Conservation (phyloP, 2,797 vertebrate species). For the Coendou prehensilis region DNA sequence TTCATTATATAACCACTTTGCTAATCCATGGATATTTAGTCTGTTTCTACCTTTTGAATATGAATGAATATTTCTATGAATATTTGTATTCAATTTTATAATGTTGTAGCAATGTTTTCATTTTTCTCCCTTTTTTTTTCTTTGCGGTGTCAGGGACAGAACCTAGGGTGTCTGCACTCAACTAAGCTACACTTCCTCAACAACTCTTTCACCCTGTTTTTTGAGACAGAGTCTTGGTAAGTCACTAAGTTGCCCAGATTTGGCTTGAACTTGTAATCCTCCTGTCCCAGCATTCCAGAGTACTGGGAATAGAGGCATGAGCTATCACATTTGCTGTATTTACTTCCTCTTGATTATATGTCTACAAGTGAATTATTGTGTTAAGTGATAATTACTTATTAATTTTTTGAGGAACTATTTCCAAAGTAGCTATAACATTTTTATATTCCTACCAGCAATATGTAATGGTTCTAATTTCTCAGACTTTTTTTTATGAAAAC, state of each 20-base stretch:
- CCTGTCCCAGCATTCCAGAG: not conserved
- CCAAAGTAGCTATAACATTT: not conserved
- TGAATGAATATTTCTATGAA: not conserved
- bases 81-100: not conserved
- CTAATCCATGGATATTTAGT: not conserved
- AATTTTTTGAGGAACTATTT: constrained; percentile 41
- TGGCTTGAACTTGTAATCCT: not conserved
- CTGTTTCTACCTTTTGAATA: not conserved
- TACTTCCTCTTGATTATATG: constrained; percentile 5
- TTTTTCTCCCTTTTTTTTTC: not conserved
- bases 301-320: not conserved
- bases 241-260: not conserved
- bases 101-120: not conserved
- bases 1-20: not conserved
- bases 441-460: not conserved
- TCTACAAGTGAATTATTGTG: constrained; percentile 5
- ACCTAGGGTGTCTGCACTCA: not conserved
- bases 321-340: not conserved
- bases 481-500: not conserved
- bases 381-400: constrained; percentile 13
- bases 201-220: not conserved
- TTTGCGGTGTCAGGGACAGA: not conserved
- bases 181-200: not conserved
- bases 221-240: not conserved
- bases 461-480: constrained; percentile 7